Base-by-base conservation (phyloP, 2,888 invertebrate genomes). In the Athrips mouffetella region DNA sequence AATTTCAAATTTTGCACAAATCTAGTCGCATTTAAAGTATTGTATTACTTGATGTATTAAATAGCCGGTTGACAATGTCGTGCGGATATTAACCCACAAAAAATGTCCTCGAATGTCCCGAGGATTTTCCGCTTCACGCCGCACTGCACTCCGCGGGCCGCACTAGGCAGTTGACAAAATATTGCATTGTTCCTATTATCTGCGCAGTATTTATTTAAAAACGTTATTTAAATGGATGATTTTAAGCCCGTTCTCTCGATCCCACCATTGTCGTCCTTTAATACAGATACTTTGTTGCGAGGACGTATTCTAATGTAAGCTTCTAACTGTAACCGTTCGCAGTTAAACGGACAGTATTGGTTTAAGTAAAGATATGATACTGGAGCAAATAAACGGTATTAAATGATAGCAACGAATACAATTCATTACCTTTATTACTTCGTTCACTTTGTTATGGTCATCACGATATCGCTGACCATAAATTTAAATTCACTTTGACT, bases 111-210 rank as follows among this genome's bases (percentile, higher is more conserved):
- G 73, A 84, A 85, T 77, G 78, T 84, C 81, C 86, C 83, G 83
- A 85, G 88, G 88, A 88, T 88, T 88, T 88, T 88, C 87, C 88
- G 86, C 88, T 86, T 88, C 85, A 88, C 85, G 87, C 84, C 78
- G 79, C 66, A 70, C 63, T 87, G 88, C 83, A 82, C 88, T 75
- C 73, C 81, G 76, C 76, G 74, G 73, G 67, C 73, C 80, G 70
- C 75, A 79, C 74, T 79, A 81, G 82, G 80, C 88, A 88, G 88
- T 88, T 88, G 88, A 88, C 88, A 88, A 87, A 88, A 88, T 88
- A 88, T 88, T 86, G 82, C 78, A 87, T 88, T 88, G 88, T 88
- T 80, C 84, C 86, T 87, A 86, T 88, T 87, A 87, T 87, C 79
- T 80, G 70, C 72, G 65, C 73, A 74, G 86, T 88, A 88, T 88